Conservation (phyloP, 1,140 invertebrate genomes). For the Drosophila micromelanica region DNA sequence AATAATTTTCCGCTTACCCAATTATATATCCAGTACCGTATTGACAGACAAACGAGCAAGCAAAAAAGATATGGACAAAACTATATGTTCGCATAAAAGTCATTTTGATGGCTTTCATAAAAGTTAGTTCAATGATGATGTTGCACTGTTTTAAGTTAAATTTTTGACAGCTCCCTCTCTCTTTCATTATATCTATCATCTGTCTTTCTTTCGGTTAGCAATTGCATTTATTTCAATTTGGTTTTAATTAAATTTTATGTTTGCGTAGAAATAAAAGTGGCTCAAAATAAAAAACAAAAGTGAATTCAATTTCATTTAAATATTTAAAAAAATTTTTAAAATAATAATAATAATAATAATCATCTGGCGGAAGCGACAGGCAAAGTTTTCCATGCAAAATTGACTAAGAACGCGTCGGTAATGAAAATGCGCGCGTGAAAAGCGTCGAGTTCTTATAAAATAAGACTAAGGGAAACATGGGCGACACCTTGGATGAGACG, state of each 20-base stretch:
- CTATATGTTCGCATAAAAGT: conserved; percentile 15
- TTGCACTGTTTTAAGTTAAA: background rate
- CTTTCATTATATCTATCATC: conserved; percentile 12
- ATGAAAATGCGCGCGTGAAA: conserved; percentile 32
- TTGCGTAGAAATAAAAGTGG: conserved; percentile 45
- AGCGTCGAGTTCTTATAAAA: conserved; percentile 15
- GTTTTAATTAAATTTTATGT: conserved; percentile 55
- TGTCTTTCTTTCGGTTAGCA: background rate
- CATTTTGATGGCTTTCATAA: conserved; percentile 37
- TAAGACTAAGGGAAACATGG: conserved; percentile 46
- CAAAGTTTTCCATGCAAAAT: conserved; percentile 26
- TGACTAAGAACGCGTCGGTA: conserved; percentile 1
- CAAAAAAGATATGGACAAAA: background rate
- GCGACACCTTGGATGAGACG: conserved; percentile 66
- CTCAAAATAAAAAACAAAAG: conserved; percentile 21
- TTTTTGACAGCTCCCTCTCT: conserved; percentile 30
- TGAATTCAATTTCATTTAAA: conserved; percentile 44
- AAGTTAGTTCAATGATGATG: background rate
- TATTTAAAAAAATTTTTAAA: background rate
- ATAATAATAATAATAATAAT: conserved; percentile 15
- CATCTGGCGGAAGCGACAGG: conserved; percentile 45
- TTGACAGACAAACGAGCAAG: background rate
- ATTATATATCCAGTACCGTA: background rate
- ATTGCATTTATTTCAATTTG: conserved; percentile 28
- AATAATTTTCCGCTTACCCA: background rate